phyloP scores from a whole-genome alignment of 2,888 invertebrate genomes.

The Agrotis ipsilon region DNA sequence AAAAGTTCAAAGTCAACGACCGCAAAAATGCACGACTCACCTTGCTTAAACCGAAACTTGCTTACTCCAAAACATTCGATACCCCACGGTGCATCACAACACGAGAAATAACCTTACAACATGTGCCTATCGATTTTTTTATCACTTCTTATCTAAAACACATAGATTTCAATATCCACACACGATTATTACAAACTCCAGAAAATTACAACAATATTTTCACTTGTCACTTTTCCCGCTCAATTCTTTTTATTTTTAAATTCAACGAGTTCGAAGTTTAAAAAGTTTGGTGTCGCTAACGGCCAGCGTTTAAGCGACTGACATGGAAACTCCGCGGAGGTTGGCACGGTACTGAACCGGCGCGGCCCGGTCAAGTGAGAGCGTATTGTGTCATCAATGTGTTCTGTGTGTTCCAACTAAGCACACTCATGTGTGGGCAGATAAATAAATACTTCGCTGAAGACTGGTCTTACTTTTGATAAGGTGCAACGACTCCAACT shows the following conservation, averaged over 20 bases:
- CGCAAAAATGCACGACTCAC: slow-evolving; percentile 77
- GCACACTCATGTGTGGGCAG: slow-evolving; percentile 60
- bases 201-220: slow-evolving; percentile 41
- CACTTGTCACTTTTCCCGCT: slow-evolving; percentile 67
- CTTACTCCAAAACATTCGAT: slow-evolving; percentile 79
- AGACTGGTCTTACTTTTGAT: slow-evolving; percentile 32
- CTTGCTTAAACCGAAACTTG: slow-evolving; percentile 82
- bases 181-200: slow-evolving; percentile 32
- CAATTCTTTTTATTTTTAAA: slow-evolving; percentile 40
- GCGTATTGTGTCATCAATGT: slow-evolving; percentile 81
- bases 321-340: slow-evolving; percentile 80
- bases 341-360: slow-evolving; percentile 81
- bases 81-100: slow-evolving; percentile 83
- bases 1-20: slow-evolving; percentile 78
- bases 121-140: slow-evolving; percentile 78
- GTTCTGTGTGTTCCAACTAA: slow-evolving; percentile 74
- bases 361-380: slow-evolving; percentile 82
- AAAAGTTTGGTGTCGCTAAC: slow-evolving; percentile 76
- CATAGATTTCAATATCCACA: slow-evolving; percentile 57
- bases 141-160: slow-evolving; percentile 78
- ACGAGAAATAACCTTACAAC: slow-evolving; percentile 74
- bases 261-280: slow-evolving; percentile 57
- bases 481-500: slow-evolving; percentile 40
- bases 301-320: slow-evolving; percentile 68
- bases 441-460: slow-evolving; percentile 50